Evolutionary conservation across 2,113 vertebrate genomes (phyloP), one percentile per base, ranked within the genome.

Genomic region (Heptranchias perlo): DNA sequence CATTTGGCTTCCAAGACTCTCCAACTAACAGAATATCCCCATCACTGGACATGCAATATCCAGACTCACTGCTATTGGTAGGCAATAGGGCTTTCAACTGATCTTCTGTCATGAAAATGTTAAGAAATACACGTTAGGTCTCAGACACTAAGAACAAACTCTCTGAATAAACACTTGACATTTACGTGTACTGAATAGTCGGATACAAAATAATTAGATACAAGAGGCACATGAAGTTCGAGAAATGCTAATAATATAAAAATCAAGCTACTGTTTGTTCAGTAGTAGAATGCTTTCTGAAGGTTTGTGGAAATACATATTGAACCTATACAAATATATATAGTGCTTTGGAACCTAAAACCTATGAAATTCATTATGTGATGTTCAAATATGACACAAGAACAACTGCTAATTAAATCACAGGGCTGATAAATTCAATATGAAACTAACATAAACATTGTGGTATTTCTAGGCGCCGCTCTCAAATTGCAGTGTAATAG

Each of bases 1-100:
- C 97, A 84, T 98, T 98, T 67, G 97, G 97, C 96, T 97, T 98
- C 98, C 98, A 98, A 25, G 98, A 98, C 97, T 98, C 97, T 16
- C 98, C 98, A 1, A 97, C 96, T 96, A 97, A 96, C 82, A 98
- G 97, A 96, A 98, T 96, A 58, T 98, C 98, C n/a, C 98, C 98
- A 14, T 98, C 97, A n/a, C 96, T 97, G 96, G 98, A 98, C n/a
- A 98, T 97, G 96, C 98, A 98, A 97, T 97, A 98, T 96, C 98
- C 97, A 96, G 97, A 97, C 86, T 97, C 97, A 96, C 97, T 97
- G 97, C 67, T 96, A 96, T 97, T 97, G 93, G 97, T 97, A 0
- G 98, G 98, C 96, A 98, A 96, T 69, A 97, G 96, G 2, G 97
- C 96, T 96, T 96, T 97, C 96, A 96, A 94, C 0, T 96, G 96